Base-by-base conservation (phyloP, 1,140 invertebrate genomes). In the Euglossa dilemma region DNA sequence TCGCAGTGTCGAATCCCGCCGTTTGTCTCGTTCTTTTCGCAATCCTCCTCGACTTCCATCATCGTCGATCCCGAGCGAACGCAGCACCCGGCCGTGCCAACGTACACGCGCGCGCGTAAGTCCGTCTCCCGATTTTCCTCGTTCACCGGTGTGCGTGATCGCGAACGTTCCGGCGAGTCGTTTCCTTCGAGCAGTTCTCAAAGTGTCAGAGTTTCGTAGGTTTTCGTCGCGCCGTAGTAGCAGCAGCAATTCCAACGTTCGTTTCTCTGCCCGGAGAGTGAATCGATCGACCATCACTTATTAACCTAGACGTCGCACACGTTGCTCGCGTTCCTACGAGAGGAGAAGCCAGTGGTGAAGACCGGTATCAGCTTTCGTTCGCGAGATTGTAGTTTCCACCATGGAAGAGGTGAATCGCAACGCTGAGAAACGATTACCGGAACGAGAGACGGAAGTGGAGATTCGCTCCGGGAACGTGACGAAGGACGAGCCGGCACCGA, bases 1-100 rank as follows among this genome's bases (percentile, higher is more conserved):
- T 87, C 83, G 86, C 86, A 85, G 86, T 87, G 87, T 66, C 87
- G 86, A 88, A 88, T 75, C 72, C 76, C 77, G 67, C 86, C 85
- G 86, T 83, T 87, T 63, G 72, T 75, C 82, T 80, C 54, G 86
- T 87, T 72, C 80, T 84, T 78, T 84, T 80, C 67, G 52, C 57
- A 63, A 74, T 72, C 66, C 59, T 75, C 47, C 43, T 20, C 43
- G 66, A 52, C 43, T 76, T 63, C 20, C 23, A 47, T 56, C 6
- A 64, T 54, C 70, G 70, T 73, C 45, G 36, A 18, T 61, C 0
- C 7, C 9, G 54, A 36, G 23, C 9, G 52, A 25, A 54, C 25
- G 23, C 23, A 57, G n/a, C n/a, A n/a, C n/a, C n/a, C 25, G 0
- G 52, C 71, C 56, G 59, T 23, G 52, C n/a, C n/a, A n/a, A 14